Evolutionary conservation across 2,888 invertebrate species (phyloP).

Genomic region (Eupelmus urozonus): DNA sequence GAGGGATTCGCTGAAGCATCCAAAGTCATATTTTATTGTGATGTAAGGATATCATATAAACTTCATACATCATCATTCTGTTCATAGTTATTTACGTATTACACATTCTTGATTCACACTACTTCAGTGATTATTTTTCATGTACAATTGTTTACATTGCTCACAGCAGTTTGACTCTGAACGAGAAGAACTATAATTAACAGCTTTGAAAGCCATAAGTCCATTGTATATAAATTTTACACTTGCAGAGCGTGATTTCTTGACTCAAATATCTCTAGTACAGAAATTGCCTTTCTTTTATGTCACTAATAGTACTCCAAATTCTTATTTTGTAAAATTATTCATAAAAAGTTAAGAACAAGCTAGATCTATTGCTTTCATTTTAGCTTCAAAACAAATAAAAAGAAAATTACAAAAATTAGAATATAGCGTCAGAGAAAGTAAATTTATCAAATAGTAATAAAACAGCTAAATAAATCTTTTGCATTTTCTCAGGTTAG

Average conservation of each 20-base stretch:
- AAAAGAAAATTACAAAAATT: neutral
- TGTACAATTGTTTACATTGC: slow-evolving; percentile 56
- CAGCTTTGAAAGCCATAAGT: slow-evolving; percentile 47
- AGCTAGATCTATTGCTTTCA: slow-evolving; percentile 28
- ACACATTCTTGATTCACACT: slow-evolving; percentile 44
- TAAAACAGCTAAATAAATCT: slow-evolving; percentile 8
- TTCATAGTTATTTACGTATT: slow-evolving; percentile 44
- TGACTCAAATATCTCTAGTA: slow-evolving; percentile 19
- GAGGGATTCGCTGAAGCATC: slow-evolving; percentile 27
- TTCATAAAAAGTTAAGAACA: slow-evolving; percentile 29
- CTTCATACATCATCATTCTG: slow-evolving; percentile 28
- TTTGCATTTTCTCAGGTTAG: slow-evolving; percentile 32
- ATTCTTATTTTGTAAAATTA: slow-evolving; percentile 21
- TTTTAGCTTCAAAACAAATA: slow-evolving; percentile 5
- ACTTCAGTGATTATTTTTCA: slow-evolving; percentile 49
- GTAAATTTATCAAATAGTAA: slow-evolving; percentile 24
- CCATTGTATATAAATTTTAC: slow-evolving; percentile 44
- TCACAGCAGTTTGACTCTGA: slow-evolving; percentile 46
- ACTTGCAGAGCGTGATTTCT: slow-evolving; percentile 27
- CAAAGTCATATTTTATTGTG: slow-evolving; percentile 14
- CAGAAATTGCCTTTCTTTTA: slow-evolving; percentile 1
- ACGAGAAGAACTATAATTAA: slow-evolving; percentile 41
- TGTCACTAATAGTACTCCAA: slow-evolving; percentile 14
- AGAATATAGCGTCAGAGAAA: neutral
- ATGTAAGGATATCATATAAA: slow-evolving; percentile 19